Conservation (phyloP, 2,888 invertebrate species). For the Xestia ashworthii region DNA sequence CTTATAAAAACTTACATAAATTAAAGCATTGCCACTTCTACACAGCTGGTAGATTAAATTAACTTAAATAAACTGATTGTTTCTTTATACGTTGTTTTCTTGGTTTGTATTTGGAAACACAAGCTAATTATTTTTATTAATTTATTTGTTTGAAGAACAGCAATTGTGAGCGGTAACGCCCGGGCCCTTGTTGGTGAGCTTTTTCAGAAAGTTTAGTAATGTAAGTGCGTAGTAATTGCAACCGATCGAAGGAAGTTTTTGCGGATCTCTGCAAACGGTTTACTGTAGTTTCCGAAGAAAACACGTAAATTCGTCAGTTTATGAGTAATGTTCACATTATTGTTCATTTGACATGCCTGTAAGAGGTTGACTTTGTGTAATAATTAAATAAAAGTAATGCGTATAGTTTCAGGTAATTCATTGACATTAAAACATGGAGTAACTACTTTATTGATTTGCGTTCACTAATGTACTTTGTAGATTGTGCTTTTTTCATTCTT, state of each 20-base stretch:
- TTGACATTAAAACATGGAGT: conserved; percentile 11
- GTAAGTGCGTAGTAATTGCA: neutral
- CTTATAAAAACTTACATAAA: conserved; percentile 1
- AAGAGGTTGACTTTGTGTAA: neutral
- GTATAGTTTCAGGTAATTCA: neutral
- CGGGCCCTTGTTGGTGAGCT: neutral
- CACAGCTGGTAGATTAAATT: neutral
- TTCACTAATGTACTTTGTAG: neutral
- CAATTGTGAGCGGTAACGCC: neutral
- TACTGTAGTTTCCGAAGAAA: neutral
- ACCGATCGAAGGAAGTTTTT: neutral
- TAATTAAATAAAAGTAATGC: conserved; percentile 27
- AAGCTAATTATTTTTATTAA: neutral
- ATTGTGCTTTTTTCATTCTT: too few relatives aligned
- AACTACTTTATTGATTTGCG: neutral
- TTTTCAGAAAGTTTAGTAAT: neutral
- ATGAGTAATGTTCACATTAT: neutral
- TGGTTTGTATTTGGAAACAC: neutral
- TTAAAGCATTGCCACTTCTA: neutral
- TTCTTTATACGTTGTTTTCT: neutral
- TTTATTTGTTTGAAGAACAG: too few relatives aligned
- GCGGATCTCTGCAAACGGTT: too few relatives aligned
- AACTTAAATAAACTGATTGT: neutral
- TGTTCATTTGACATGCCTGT: conserved; percentile 12
- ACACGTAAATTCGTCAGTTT: neutral